These are phyloP conservation scores for Lepidotrigona ventralis DNA, from an alignment of 1,140 invertebrate species.

Conservation along the genomic window DNA sequence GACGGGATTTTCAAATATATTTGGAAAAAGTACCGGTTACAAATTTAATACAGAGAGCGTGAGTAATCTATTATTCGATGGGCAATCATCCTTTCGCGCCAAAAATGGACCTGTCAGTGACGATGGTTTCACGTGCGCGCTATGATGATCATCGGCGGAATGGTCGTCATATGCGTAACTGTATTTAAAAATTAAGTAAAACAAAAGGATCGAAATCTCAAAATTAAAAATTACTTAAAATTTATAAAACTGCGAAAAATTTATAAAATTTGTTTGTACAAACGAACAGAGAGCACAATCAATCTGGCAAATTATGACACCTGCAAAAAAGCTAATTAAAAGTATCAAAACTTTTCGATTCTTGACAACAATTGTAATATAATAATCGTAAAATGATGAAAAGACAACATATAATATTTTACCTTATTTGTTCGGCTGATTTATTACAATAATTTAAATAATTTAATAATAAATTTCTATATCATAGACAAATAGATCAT, in stretches of 20 bases:
- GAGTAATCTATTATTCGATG: conserved; percentile 33
- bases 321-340: conserved; percentile 4
- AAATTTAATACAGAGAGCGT: conserved; percentile 15
- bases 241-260: not conserved
- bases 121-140: not conserved
- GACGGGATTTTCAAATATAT: not conserved
- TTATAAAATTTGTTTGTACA: not conserved
- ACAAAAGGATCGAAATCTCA: not conserved
- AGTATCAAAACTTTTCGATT: not conserved
- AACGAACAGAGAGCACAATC: not conserved
- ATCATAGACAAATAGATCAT: conserved; percentile 26
- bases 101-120: conserved; percentile 45
- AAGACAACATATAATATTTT: not conserved
- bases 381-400: not conserved
- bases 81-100: conserved; percentile 43
- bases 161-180: not conserved
- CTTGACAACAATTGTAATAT: not conserved
- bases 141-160: conserved; percentile 6
- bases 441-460: conserved; percentile 49
- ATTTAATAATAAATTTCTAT: conserved; percentile 22
- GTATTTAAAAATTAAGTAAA: not conserved
- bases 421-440: conserved; percentile 14
- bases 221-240: not conserved
- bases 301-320: not conserved
- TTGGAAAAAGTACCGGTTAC: not conserved